Conservation (phyloP, 1,140 invertebrate genomes). For the Trichonephila clavata region DNA sequence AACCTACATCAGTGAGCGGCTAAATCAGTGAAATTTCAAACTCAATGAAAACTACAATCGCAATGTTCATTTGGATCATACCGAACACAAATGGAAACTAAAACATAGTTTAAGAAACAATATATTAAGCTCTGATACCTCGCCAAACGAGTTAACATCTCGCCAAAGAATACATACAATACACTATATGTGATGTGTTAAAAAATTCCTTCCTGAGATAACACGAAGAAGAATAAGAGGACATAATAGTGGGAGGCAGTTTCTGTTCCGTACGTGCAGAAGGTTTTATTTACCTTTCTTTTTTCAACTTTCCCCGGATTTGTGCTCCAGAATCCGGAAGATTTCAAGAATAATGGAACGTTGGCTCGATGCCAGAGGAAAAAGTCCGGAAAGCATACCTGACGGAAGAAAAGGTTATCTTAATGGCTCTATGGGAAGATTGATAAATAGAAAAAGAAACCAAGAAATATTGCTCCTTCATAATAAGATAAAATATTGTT, state of each 20-base stretch:
- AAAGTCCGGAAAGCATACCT: background rate
- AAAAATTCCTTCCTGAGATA: background rate
- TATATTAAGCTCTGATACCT: background rate
- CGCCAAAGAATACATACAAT: background rate
- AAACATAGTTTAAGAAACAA: too few species aligned
- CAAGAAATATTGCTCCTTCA: background rate
- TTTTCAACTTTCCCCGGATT: conserved; percentile 40
- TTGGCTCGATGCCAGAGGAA: background rate
- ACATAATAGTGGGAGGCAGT: background rate
- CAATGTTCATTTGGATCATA: too few species aligned
- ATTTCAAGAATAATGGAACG: background rate
- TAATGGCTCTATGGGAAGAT: background rate
- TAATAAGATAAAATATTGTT: too few species aligned
- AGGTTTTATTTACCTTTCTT: background rate
- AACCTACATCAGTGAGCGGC: too few species aligned
- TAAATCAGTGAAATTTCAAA: too few species aligned
- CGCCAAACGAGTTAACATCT: too few species aligned
- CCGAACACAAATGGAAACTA: too few species aligned
- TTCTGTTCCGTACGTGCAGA: background rate
- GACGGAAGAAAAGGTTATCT: background rate
- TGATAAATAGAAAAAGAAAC: background rate
- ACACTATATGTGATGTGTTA: background rate
- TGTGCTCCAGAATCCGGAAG: background rate
- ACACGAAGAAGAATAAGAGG: background rate
- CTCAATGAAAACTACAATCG: too few species aligned